phyloP scores from a whole-genome alignment of 2,888 invertebrate genomes.

The Polydesmus complanatus region DNA sequence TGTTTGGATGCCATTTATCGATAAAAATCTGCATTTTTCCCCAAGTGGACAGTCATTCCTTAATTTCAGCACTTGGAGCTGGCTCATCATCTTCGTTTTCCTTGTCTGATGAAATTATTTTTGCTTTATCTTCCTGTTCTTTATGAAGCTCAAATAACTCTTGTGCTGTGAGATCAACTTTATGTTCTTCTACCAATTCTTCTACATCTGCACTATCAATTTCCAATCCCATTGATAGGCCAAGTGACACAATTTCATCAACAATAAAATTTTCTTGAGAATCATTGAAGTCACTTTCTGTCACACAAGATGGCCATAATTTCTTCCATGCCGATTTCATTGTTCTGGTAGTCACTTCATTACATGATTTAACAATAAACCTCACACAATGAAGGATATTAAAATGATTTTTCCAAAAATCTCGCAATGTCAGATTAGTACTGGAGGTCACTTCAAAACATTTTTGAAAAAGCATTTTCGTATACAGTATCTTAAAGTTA shows the following conservation, averaged over 20 bases:
- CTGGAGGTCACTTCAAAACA: constrained; percentile 21
- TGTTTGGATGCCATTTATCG: too few relatives aligned
- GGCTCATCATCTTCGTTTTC: not conserved
- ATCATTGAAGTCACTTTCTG: not conserved
- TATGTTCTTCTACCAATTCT: constrained; percentile 21
- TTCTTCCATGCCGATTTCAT: constrained; percentile 19
- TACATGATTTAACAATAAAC: constrained; percentile 25
- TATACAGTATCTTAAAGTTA: constrained; percentile 28
- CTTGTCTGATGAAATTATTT: too few relatives aligned
- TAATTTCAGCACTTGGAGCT: too few relatives aligned
- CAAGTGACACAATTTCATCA: constrained; percentile 21
- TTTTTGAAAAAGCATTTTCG: constrained; percentile 24
- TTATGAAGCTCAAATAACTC: not conserved
- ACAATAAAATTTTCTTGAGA: not conserved
- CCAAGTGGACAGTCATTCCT: too few relatives aligned
- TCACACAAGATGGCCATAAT: not conserved
- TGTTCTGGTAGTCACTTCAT: constrained; percentile 14
- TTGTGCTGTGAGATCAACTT: not conserved
- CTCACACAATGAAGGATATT: constrained; percentile 24
- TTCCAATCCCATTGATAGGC: constrained; percentile 21
- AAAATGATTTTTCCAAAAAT: constrained; percentile 29
- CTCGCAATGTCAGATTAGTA: constrained; percentile 19
- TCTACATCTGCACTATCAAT: constrained; percentile 21
- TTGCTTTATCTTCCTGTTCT: not conserved
- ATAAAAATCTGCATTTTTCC: too few relatives aligned